Percentiles rank a stretch among this genome's conserved stretches.
Evolutionary conservation across 2,113 vertebrate genomes (phyloP).

Genomic region (Columbina picui): DNA sequence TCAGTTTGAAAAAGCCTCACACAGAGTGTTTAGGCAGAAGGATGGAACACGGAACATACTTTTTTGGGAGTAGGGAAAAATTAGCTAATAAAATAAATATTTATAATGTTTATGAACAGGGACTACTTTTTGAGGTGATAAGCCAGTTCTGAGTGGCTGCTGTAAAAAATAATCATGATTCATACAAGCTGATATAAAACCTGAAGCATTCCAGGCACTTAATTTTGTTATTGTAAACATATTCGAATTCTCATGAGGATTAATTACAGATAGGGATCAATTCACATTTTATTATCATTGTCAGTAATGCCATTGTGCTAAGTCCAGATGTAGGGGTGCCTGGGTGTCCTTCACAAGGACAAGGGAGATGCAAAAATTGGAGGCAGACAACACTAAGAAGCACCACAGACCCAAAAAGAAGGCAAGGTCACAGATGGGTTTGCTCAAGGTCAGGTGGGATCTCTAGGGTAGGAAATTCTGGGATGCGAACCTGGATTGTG

Average conservation of each 20-base stretch:
- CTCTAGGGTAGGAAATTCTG: neutral
- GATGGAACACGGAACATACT: neutral
- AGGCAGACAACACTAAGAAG: neutral
- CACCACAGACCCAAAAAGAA: neutral
- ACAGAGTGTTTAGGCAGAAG: neutral
- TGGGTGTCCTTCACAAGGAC: neutral
- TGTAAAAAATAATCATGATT: neutral
- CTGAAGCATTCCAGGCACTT: neutral
- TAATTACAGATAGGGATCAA: accelerated
- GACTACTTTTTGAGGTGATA: neutral
- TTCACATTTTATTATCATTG: neutral
- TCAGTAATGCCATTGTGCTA: accelerated
- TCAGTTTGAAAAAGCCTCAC: neutral
- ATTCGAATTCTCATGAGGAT: neutral
- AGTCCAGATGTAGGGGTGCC: accelerated
- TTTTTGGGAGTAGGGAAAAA: neutral
- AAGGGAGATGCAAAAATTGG: neutral
- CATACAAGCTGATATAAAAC: neutral
- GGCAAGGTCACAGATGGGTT: neutral
- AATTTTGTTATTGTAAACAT: neutral
- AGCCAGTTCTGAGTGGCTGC: neutral
- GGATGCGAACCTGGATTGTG: accelerated
- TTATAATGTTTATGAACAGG: neutral
- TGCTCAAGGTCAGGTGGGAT: neutral
- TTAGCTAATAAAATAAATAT: neutral